Conservation (phyloP, 2,113 vertebrate genomes). For the Ellobius talpinus region DNA sequence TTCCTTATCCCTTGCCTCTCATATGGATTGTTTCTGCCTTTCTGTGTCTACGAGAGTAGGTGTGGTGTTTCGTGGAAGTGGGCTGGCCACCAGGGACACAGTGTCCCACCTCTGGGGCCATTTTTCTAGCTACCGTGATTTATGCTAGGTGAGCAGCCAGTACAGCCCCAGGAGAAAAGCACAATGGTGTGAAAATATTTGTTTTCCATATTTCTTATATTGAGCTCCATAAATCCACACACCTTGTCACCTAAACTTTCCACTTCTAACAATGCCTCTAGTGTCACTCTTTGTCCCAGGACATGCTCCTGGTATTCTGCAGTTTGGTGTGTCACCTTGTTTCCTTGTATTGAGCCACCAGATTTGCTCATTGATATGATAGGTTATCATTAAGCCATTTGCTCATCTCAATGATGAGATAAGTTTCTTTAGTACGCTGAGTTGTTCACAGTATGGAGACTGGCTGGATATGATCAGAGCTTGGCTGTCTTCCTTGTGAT, state of each 20-base stretch:
- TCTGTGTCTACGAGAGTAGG: not conserved
- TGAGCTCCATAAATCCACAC: not conserved
- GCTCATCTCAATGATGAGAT: not conserved
- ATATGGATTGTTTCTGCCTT: not conserved
- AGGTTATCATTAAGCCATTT: too few species aligned
- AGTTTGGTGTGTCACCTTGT: slow-evolving; percentile 6
- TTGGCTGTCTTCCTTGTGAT: not conserved
- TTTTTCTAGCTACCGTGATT: slow-evolving; percentile 58
- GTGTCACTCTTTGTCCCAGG: slow-evolving; percentile 3
- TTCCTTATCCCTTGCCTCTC: not conserved
- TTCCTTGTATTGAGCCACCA: not conserved
- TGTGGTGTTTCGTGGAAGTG: not conserved
- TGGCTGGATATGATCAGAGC: slow-evolving; percentile 61
- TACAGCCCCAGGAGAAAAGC: slow-evolving; percentile 39
- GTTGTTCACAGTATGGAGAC: slow-evolving; percentile 43
- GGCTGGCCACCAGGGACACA: not conserved
- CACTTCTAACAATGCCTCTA: slow-evolving; percentile 45
- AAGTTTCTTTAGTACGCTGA: slow-evolving; percentile 69
- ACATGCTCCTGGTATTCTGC: not conserved
- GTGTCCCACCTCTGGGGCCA: slow-evolving; percentile 54
- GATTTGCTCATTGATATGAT: not conserved
- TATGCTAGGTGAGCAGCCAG: slow-evolving; percentile 71
- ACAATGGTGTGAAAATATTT: slow-evolving; percentile 62
- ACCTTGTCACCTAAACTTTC: slow-evolving; percentile 58
- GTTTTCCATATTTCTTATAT: not conserved